These are phyloP conservation scores for Dipodomys ordii DNA, from an alignment of 2,113 vertebrate species.

Conservation along the genomic window DNA sequence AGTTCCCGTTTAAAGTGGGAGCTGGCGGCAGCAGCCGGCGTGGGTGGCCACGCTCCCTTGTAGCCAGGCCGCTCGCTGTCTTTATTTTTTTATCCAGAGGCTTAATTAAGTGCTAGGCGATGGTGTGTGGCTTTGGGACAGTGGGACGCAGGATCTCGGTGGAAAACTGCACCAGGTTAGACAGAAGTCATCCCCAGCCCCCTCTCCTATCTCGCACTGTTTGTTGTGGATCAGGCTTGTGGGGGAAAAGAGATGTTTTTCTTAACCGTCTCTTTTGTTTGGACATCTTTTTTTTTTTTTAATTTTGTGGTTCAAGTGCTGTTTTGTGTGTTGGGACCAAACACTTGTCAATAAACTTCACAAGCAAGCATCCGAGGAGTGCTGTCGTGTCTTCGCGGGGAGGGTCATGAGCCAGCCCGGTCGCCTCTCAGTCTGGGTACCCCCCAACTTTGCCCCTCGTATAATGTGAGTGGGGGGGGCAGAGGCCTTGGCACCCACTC, in stretches of 20 bases:
- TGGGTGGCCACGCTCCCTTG: constrained; percentile 77
- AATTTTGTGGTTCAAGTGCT: constrained; percentile 88
- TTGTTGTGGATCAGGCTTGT: constrained; percentile 78
- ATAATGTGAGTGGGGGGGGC: neutral
- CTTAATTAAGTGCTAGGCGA: constrained; percentile 85
- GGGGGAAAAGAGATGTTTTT: constrained; percentile 75
- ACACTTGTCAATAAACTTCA: constrained; percentile 96
- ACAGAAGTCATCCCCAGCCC: constrained; percentile 78
- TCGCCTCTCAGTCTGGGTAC: neutral
- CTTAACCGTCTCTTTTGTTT: constrained; percentile 86
- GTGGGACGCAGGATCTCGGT: constrained; percentile 83
- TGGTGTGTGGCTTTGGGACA: constrained; percentile 82
- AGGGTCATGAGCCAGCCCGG: neutral
- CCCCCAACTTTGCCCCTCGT: neutral
- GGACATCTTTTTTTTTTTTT: constrained; percentile 82
- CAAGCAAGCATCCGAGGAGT: constrained; percentile 90
- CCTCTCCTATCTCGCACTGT: constrained; percentile 81
- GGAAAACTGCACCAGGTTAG: constrained; percentile 77
- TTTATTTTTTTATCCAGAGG: constrained; percentile 87
- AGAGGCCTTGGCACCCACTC: neutral
- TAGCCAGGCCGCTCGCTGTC: constrained; percentile 78
- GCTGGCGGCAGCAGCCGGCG: constrained; percentile 70
- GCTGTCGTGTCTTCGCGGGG: neutral
- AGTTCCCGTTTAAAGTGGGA: constrained; percentile 77
- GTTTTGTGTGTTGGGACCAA: constrained; percentile 96